A percentile compares a stretch with the other conserved stretches of the same genome.
Evolutionary conservation across 2,888 invertebrate species (phyloP).

Genomic region (Saturnia pavonia): DNA sequence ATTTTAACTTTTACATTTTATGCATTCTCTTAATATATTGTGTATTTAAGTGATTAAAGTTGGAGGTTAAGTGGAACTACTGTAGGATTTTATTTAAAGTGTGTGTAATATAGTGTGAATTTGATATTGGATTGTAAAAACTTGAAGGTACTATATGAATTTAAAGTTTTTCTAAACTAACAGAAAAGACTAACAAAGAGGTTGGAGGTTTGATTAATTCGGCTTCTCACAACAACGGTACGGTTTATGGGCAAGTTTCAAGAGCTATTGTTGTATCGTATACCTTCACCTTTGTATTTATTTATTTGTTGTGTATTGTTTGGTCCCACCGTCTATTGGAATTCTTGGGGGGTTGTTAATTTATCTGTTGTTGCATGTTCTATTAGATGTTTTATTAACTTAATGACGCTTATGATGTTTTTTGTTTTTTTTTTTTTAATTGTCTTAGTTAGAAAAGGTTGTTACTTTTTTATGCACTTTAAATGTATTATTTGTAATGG

Average conservation of each 20-base stretch:
- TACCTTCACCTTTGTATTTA: conserved; percentile 52
- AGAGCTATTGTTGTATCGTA: conserved; percentile 42
- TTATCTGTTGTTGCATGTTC: conserved; percentile 43
- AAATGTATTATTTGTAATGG: conserved; percentile 13
- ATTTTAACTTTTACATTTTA: conserved; percentile 9
- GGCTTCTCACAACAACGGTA: conserved; percentile 54
- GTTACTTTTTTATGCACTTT: conserved; percentile 22
- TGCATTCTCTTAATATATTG: neutral
- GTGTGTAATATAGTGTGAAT: conserved; percentile 42
- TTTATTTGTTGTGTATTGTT: conserved; percentile 67
- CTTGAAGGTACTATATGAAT: conserved; percentile 34
- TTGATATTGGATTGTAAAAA: conserved; percentile 39
- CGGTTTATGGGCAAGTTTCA: conserved; percentile 55
- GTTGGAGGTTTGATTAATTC: conserved; percentile 41
- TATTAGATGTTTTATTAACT: conserved; percentile 46
- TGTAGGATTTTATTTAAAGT: conserved; percentile 31
- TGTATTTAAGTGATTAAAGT: conserved; percentile 17
- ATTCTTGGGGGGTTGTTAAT: conserved; percentile 45
- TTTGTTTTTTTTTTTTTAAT: conserved; percentile 24
- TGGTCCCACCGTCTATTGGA: conserved; percentile 43
- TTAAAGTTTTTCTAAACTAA: conserved; percentile 43
- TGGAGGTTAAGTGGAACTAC: conserved; percentile 16
- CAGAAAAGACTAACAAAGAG: conserved; percentile 36
- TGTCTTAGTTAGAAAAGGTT: neutral
- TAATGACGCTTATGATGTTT: conserved; percentile 41